These are phyloP conservation scores for Myanophis thanlyinensis DNA, from an alignment of 2,113 vertebrate species.

Conservation along the genomic window DNA sequence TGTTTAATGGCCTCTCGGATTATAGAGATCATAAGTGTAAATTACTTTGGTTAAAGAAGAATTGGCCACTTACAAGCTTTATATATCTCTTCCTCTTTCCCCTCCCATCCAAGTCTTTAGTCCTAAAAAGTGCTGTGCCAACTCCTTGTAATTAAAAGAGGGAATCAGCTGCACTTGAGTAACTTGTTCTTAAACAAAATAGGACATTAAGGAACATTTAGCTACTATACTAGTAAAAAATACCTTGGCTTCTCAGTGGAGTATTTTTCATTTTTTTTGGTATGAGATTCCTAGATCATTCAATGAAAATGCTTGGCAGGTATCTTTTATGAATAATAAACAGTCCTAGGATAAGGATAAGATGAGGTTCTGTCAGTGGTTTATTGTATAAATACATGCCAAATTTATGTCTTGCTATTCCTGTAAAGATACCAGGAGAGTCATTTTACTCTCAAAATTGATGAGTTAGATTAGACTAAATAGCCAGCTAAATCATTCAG, in stretches of 20 bases:
- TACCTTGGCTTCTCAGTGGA: background rate
- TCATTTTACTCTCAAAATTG: background rate
- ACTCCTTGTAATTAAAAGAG: conserved; percentile 13
- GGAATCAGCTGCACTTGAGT: background rate
- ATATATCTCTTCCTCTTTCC: background rate
- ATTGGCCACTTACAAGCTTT: background rate
- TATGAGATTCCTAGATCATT: background rate
- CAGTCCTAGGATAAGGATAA: background rate
- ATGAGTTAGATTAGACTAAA: background rate
- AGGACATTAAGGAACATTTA: background rate
- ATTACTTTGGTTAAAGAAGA: conserved; percentile 1
- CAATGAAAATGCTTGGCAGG: background rate
- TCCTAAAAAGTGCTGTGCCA: background rate
- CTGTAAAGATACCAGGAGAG: background rate
- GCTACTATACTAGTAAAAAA: background rate
- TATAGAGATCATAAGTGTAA: background rate
- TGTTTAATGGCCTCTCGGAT: background rate
- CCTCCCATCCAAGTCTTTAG: background rate
- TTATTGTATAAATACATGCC: background rate
- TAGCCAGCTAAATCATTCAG: background rate
- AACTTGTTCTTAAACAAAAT: background rate
- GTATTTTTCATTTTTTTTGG: background rate
- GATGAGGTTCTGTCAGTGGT: background rate
- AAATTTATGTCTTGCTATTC: background rate
- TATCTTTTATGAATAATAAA: background rate